These are phyloP conservation scores for Drosophila sechellia DNA, from an alignment of 1,140 invertebrate species.

Conservation along the genomic window DNA sequence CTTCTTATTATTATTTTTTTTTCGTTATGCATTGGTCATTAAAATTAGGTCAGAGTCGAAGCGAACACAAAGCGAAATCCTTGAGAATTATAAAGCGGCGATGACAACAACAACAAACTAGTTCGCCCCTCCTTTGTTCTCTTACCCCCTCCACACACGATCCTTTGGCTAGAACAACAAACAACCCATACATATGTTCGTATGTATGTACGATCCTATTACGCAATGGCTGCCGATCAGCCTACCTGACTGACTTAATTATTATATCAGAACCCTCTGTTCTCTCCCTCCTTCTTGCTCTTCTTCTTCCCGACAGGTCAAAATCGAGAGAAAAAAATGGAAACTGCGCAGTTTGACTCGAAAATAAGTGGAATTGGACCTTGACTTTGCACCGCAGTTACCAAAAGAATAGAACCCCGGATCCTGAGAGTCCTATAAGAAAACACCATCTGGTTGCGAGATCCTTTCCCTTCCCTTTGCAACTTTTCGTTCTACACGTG, in stretches of 20 bases:
- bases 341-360: conserved; percentile 69
- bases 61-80: conserved; percentile 48
- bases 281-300: conserved; percentile 2
- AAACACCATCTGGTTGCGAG: conserved; percentile 23
- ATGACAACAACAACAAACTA: conserved; percentile 56
- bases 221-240: conserved; percentile 75
- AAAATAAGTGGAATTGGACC: conserved; percentile 51
- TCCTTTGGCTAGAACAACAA: conserved; percentile 73
- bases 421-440: conserved; percentile 59
- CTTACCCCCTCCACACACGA: conserved; percentile 31
- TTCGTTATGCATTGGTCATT: conserved; percentile 61
- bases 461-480: neutral
- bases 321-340: conserved; percentile 24
- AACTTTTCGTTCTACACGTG: conserved; percentile 64
- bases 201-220: conserved; percentile 48
- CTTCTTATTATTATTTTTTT: conserved; percentile 30
- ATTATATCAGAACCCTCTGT: conserved; percentile 67
- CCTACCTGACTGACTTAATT: conserved; percentile 77
- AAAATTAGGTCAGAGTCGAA: conserved; percentile 73
- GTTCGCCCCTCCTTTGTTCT: conserved; percentile 58
- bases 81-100: conserved; percentile 32
- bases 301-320: conserved; percentile 42
- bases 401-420: conserved; percentile 18
- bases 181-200: conserved; percentile 10
- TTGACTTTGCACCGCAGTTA: conserved; percentile 67